Conservation (phyloP, 2,888 invertebrate species). For the Folsomia manolachei region DNA sequence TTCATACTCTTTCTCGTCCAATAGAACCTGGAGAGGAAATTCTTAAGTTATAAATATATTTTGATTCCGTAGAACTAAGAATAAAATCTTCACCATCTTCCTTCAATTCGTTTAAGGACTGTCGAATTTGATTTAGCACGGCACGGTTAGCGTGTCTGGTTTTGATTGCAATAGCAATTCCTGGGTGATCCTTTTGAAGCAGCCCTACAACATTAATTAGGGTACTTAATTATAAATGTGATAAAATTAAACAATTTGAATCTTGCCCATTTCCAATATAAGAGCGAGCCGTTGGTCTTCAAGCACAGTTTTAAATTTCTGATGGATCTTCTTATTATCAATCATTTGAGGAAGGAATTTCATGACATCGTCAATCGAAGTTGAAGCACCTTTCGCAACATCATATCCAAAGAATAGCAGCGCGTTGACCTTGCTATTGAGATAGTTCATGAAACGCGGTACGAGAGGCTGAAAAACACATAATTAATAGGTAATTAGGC, state of each 20-base stretch:
- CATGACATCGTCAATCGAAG: slow-evolving; percentile 62
- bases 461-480: slow-evolving; percentile 55
- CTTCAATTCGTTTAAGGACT: slow-evolving; percentile 60
- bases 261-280: slow-evolving; percentile 55
- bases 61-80: no score
- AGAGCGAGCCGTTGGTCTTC: slow-evolving; percentile 55
- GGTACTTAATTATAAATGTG: no score
- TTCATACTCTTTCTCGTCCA: slow-evolving; percentile 62
- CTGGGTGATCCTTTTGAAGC: slow-evolving; percentile 61
- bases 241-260: neutral
- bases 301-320: slow-evolving; percentile 49
- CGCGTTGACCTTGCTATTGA: slow-evolving; percentile 61
- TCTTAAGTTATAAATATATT: neutral
- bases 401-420: slow-evolving; percentile 63
- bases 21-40: slow-evolving; percentile 54
- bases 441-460: slow-evolving; percentile 58
- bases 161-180: slow-evolving; percentile 66
- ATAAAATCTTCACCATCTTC: slow-evolving; percentile 59
- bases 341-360: slow-evolving; percentile 59
- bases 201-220: slow-evolving; percentile 52
- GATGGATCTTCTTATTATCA: slow-evolving; percentile 53
- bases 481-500: neutral
- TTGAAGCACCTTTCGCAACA: slow-evolving; percentile 64
- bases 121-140: slow-evolving; percentile 62
- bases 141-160: slow-evolving; percentile 64